These are phyloP conservation scores for Cryptophagus acutangulus DNA, from an alignment of 2,888 invertebrate species.

Conservation along the genomic window DNA sequence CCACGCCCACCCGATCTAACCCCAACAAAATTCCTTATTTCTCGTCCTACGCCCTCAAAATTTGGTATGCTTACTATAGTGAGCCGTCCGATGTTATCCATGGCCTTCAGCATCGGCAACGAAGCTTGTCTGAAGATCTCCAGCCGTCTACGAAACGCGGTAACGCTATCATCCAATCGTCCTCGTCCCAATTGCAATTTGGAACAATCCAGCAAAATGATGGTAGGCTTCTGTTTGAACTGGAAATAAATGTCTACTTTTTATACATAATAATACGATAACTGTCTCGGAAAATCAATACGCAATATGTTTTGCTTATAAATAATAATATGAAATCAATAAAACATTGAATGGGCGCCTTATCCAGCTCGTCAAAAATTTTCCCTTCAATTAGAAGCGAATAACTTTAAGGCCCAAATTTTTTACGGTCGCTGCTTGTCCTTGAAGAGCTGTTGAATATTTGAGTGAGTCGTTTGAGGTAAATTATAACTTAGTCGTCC, in stretches of 20 bases:
- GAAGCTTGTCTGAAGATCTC: constrained; percentile 84
- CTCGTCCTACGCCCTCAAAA: too few species aligned
- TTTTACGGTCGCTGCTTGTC: too few species aligned
- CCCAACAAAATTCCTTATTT: too few species aligned
- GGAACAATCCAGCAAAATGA: constrained; percentile 85
- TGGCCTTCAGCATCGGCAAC: constrained; percentile 79
- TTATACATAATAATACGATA: too few species aligned
- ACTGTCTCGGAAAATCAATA: too few species aligned
- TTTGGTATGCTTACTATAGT: constrained; percentile 74
- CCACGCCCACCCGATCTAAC: too few species aligned
- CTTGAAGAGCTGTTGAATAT: constrained; percentile 10
- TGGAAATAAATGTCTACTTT: constrained; percentile 51
- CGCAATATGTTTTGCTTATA: too few species aligned
- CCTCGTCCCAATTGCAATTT: constrained; percentile 83
- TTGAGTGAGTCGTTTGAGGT: constrained; percentile 8
- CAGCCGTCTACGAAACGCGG: constrained; percentile 75
- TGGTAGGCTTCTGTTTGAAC: constrained; percentile 73
- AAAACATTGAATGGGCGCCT: too few species aligned
- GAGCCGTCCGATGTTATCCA: constrained; percentile 77
- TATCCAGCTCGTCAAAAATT: neutral
- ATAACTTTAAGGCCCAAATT: too few species aligned
- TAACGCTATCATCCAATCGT: constrained; percentile 78
- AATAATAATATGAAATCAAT: too few species aligned
- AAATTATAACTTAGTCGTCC: constrained; percentile 10
- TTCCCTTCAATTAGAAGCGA: neutral